Base-by-base conservation (phyloP, 2,888 invertebrate genomes). In the Mamestra brassicae region DNA sequence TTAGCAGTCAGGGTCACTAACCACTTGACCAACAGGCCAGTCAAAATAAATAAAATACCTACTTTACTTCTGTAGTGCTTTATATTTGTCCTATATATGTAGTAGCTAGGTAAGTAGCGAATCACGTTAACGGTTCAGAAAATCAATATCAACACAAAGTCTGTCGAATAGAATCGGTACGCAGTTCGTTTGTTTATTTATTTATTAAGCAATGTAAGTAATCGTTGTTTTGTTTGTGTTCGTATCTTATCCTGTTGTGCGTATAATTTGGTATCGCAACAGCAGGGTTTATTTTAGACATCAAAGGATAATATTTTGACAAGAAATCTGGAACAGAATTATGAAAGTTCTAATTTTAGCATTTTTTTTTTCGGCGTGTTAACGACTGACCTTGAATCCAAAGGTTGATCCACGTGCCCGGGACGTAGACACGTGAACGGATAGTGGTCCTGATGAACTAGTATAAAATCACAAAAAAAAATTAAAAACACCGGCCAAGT, bases 141-240 rank as follows among this genome's bases (percentile, higher is more conserved):
- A 83, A 81, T 75, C 84, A 67, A 81, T 83, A 75, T 50, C 13
- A 74, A 80, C 75, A 70, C 84, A 81, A 66, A n/a, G 57, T 45
- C 55, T 58, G 34, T 10, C 17, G 47, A 83, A 68, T 50, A 62
- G 63, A 69, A 61, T 52, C 58, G 65, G 26, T 38, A 8, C 64
- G 52, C 11, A 57, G n/a, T 70, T 42, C 36, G 61, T 62, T 55
- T 57, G 65, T 68, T 66, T 66, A 66, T 45, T 45, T 83, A 83
- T 83, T 57, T 83, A 63, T 62, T 80, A 58, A 68, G 70, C 76
- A 61, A 64, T 42, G 74, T 60, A 63, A 74, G 66, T 74, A 67
- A 74, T 67, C 58, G 54, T 60, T 74, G 50, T 63, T 63, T 60
- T 74, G 50, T 63, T 63, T 58, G 36, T 58, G 15, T n/a, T 38